Conservation (phyloP, 2,113 vertebrate species). For the Nymphicus hollandicus region DNA sequence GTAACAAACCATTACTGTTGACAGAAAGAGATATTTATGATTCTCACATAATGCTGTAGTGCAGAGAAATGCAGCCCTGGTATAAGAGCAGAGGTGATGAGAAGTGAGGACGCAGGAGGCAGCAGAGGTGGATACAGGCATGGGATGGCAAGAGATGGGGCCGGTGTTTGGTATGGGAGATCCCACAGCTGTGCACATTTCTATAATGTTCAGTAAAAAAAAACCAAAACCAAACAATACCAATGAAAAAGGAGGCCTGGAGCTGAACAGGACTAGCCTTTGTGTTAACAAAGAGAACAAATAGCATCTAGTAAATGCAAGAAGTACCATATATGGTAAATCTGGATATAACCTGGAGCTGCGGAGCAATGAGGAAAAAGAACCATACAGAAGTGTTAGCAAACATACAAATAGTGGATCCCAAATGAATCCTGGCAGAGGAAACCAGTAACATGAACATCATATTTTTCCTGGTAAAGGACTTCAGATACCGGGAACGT, state of each 20-base stretch:
- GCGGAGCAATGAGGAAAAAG: background rate
- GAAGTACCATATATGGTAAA: background rate
- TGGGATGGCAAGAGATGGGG: fast-evolving
- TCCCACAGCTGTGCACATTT: background rate
- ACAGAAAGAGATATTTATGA: background rate
- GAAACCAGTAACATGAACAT: background rate
- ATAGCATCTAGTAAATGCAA: background rate
- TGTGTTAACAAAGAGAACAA: background rate
- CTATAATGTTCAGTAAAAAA: background rate
- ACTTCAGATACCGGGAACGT: background rate
- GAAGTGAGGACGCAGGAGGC: background rate
- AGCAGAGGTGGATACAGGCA: no score
- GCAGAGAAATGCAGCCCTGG: background rate
- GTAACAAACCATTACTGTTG: background rate
- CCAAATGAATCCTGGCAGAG: background rate
- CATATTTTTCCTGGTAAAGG: background rate
- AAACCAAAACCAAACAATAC: fast-evolving
- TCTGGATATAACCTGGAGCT: background rate
- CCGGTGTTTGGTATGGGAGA: fast-evolving
- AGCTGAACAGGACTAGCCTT: background rate
- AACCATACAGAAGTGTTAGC: background rate
- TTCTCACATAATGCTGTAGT: fast-evolving
- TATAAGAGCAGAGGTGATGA: background rate
- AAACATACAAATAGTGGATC: background rate
- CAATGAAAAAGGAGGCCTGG: background rate